Percentiles rank a stretch among this genome's conserved stretches.
Evolutionary conservation across 2,888 invertebrate species (phyloP).

Genomic region (Pyralis farinalis): DNA sequence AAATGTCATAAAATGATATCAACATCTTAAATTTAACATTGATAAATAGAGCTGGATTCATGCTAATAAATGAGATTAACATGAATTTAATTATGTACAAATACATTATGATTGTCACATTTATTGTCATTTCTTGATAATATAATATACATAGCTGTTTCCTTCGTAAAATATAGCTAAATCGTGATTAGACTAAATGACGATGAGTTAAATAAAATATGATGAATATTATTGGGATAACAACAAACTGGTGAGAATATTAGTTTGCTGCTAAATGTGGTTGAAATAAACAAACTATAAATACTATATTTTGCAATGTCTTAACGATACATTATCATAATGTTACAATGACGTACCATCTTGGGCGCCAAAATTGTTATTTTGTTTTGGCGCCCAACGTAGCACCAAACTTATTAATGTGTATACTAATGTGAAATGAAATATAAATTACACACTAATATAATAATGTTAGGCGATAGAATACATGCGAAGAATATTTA

Average conservation of each 20-base stretch:
- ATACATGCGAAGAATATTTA: constrained; percentile 22
- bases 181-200: too few relatives aligned
- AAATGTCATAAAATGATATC: constrained; percentile 79
- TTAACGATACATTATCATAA: too few relatives aligned
- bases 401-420: too few relatives aligned
- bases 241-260: too few relatives aligned
- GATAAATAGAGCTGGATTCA: constrained; percentile 64
- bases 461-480: background rate
- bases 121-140: constrained; percentile 57
- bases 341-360: too few relatives aligned
- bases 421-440: background rate
- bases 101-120: constrained; percentile 43
- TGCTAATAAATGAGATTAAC: constrained; percentile 52
- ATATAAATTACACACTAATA: background rate
- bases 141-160: background rate
- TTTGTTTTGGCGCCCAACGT: background rate
- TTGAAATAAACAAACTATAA: too few relatives aligned
- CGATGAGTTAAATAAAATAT: too few relatives aligned
- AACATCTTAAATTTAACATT: constrained; percentile 78
- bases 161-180: too few relatives aligned
- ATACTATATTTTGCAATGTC: too few relatives aligned
- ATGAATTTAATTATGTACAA: constrained; percentile 58
- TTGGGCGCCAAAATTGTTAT: too few relatives aligned
- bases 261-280: too few relatives aligned
- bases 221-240: too few relatives aligned